Base-by-base conservation (phyloP, 2,797 vertebrate genomes). In the Ataeniobius toweri region DNA sequence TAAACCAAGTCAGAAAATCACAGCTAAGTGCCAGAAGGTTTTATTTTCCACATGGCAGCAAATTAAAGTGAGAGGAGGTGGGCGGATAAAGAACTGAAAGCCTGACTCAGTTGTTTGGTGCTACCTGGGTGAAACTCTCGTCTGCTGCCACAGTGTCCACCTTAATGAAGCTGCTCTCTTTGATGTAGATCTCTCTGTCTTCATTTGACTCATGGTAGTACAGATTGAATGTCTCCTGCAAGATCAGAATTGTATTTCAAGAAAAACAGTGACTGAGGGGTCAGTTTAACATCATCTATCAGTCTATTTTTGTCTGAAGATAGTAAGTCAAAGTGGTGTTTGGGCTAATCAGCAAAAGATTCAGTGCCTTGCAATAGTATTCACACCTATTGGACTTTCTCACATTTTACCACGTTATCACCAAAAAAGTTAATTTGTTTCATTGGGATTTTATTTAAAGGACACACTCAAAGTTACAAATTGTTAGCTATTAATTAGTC, bases 111-210 rank as follows among this genome's bases (percentile, higher is more conserved):
- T 78, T 77, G 84, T 77, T 89, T 46, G 48, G 79, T 61, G 83
- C 88, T 94, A 99, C 98, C 93, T 99, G 98, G 7, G 98, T 99
- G 95, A 99, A 99, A 93, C 98, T 99, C 95, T 99, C 98, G 4
- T 99, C 98, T 0, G 98, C 98, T 0, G 98, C 98, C 0, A 99
- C 97, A 3, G 98, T 99, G 95, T 99, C 98, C 0, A 99, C 98
- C 94, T 99, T 99, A 89, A 94, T 95, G 92, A 98, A 99, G 92
- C 97, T 97, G 94, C 96, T 98, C 93, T 99, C 98, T 68, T 97
- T 96, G 91, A 99, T 98, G 90, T 97, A 99, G 79, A 96, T 96
- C 86, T 99, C 98, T 85, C 97, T 97, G 90, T 99, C 98, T 0
- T 98, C 98, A 83, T 98, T 98, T 18, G 98, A 99, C 84, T 99